phyloP scores from a whole-genome alignment of 2,888 invertebrate genomes.

The Coelogynopora nodosa region DNA sequence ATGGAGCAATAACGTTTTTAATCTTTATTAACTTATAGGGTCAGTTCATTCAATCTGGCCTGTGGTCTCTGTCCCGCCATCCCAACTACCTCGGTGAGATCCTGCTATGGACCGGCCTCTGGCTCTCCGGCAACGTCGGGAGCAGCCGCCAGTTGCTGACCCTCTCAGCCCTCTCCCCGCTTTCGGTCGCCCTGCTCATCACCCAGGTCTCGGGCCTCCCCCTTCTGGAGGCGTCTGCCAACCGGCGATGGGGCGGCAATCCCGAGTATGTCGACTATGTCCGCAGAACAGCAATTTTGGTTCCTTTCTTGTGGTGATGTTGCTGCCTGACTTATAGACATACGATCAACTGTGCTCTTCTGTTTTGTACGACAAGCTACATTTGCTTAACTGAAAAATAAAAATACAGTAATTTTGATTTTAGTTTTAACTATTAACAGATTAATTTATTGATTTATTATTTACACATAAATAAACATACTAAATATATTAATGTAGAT shows the following conservation, averaged over 20 bases:
- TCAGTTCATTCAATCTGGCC: constrained; percentile 54
- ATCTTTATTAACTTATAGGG: no score
- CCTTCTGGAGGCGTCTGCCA: constrained; percentile 55
- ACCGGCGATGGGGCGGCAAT: constrained; percentile 57
- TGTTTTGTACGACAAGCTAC: no score
- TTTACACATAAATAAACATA: no score
- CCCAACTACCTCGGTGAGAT: constrained; percentile 61
- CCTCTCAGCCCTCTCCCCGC: constrained; percentile 55
- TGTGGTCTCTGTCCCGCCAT: constrained; percentile 57
- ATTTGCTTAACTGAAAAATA: no score
- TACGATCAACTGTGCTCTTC: no score
- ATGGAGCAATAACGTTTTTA: no score
- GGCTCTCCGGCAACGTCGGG: constrained; percentile 50
- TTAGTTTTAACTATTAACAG: no score
- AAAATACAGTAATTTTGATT: no score
- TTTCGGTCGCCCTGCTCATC: constrained; percentile 58
- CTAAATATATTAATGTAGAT: no score
- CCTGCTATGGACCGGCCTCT: constrained; percentile 58
- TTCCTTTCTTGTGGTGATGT: constrained; percentile 52
- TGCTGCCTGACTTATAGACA: no score
- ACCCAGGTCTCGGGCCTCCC: constrained; percentile 60
- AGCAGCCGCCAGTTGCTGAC: constrained; percentile 52
- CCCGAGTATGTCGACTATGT: constrained; percentile 57
- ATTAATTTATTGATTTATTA: no score
- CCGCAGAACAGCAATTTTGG: constrained; percentile 57